These are phyloP conservation scores for Poeciliopsis presidionis DNA, from an alignment of 2,797 vertebrate species.

Conservation along the genomic window DNA sequence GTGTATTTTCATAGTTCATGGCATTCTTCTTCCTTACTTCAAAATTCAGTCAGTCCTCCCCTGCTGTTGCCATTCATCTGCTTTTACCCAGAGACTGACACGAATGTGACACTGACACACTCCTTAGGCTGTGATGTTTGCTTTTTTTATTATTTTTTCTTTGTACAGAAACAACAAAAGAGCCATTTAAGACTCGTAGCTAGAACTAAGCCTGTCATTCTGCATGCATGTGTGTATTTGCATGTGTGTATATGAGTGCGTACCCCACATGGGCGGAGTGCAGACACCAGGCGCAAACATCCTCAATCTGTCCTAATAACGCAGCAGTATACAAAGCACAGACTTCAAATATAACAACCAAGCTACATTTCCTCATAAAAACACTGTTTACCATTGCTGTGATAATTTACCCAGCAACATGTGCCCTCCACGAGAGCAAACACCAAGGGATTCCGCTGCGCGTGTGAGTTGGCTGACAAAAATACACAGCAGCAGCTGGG, in stretches of 20 bases:
- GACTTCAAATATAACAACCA: slow-evolving; percentile 73
- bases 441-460: slow-evolving; percentile 68
- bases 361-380: slow-evolving; percentile 70
- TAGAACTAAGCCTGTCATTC: slow-evolving; percentile 58
- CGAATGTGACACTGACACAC: slow-evolving; percentile 63
- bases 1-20: slow-evolving; percentile 29
- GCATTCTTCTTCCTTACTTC: slow-evolving; percentile 23
- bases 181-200: slow-evolving; percentile 65
- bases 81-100: slow-evolving; percentile 69
- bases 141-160: slow-evolving; percentile 34
- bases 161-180: slow-evolving; percentile 69
- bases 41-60: slow-evolving; percentile 48
- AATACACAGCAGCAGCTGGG: slow-evolving; percentile 79
- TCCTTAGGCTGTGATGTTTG: slow-evolving; percentile 60
- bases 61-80: slow-evolving; percentile 66
- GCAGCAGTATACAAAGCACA: slow-evolving; percentile 66
- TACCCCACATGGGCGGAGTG: slow-evolving; percentile 71
- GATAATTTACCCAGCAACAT: slow-evolving; percentile 81
- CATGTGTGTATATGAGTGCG: slow-evolving; percentile 43
- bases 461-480: slow-evolving; percentile 74
- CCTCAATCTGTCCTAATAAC: slow-evolving; percentile 80
- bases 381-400: slow-evolving; percentile 79
- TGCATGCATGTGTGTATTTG: slow-evolving; percentile 31
- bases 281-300: slow-evolving; percentile 80
- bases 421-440: slow-evolving; percentile 79